Evolutionary conservation across 2,113 vertebrate genomes (phyloP), one percentile per base, ranked within the genome.

Genomic region (Genyomyrus donnyi): DNA sequence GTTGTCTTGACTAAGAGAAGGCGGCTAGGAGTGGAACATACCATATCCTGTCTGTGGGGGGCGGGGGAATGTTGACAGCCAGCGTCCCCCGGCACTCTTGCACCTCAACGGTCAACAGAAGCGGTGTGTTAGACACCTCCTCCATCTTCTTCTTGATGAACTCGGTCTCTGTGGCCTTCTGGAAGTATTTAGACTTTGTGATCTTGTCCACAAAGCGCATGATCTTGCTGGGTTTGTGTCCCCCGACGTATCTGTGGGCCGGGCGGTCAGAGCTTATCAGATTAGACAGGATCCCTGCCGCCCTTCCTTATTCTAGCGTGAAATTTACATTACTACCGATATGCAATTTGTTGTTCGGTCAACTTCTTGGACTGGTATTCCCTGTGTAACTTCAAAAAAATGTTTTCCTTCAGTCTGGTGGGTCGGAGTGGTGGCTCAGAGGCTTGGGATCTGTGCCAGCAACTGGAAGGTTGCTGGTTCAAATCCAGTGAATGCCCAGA

Each of bases 81-180:
- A 99, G 94, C 0, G 96, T 98, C 91, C 98, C 98, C 85, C 93
- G 95, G 90, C 97, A 99, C 93, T 99, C 98, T 52, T 99, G 98
- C 19, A 99, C 97, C 95, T 99, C 98, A 90, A 99, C 98, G 0
- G 98, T 99, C 87, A 99, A 97, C 94, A 99, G 95, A 93, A 99
- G 94, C 0, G 98, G 98, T 4, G 98, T 99, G 92, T 99, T 99
- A 39, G 98, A 99, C 91, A 99, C 97, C 93, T 99, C 98, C 93
- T 99, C 98, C 83, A 99, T 99, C 93, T 99, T 99, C 95, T 99
- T 99, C 95, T 99, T 99, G 90, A 99, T 99, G 92, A 99, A 99
- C 91, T 99, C 98, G 0, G 98, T 99, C 95, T 99, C 98, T 0
- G 98, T 98, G 92, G 98, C 98, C 93, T 99, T 99, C 95, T 99